Conservation (phyloP, 2,113 vertebrate species). For the Morone saxatilis region DNA sequence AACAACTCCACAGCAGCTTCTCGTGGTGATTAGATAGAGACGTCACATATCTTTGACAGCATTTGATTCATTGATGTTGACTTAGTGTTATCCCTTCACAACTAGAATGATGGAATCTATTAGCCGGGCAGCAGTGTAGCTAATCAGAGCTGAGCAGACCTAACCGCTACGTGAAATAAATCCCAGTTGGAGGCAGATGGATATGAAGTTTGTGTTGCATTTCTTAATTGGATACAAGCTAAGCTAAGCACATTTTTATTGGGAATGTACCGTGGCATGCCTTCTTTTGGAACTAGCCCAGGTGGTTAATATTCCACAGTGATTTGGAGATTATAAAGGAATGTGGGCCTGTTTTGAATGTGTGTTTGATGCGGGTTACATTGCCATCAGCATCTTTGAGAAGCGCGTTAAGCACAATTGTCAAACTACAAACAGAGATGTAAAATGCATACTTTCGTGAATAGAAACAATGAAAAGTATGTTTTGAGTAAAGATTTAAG, state of each 20-base stretch:
- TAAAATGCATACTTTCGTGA: conserved; percentile 48
- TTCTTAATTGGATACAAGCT: conserved; percentile 69
- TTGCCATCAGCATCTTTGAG: conserved; percentile 59
- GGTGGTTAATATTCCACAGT: conserved; percentile 66
- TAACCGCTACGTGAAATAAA: conserved; percentile 49
- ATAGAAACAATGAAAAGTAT: conserved; percentile 51
- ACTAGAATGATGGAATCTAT: conserved; percentile 64
- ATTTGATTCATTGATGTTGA: conserved; percentile 72
- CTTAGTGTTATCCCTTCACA: conserved; percentile 63
- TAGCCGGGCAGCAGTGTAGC: conserved; percentile 57
- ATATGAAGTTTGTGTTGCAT: conserved; percentile 59
- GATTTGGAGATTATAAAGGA: conserved; percentile 64
- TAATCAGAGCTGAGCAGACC: conserved; percentile 57
- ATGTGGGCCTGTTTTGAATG: conserved; percentile 73
- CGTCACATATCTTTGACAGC: conserved; percentile 60
- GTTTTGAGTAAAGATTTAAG: conserved; percentile 53
- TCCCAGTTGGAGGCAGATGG: conserved; percentile 61
- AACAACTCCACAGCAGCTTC: conserved; percentile 52
- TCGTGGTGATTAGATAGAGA: conserved; percentile 65
- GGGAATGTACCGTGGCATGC: conserved; percentile 63
- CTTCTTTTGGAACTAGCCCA: conserved; percentile 62
- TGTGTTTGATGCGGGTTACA: conserved; percentile 57
- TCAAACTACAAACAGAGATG: conserved; percentile 53
- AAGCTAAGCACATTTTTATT: conserved; percentile 59
- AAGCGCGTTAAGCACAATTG: conserved; percentile 46